Evolutionary conservation across 2,113 vertebrate genomes (phyloP), one percentile per base, ranked within the genome.

Genomic region (Muntiacus reevesi): DNA sequence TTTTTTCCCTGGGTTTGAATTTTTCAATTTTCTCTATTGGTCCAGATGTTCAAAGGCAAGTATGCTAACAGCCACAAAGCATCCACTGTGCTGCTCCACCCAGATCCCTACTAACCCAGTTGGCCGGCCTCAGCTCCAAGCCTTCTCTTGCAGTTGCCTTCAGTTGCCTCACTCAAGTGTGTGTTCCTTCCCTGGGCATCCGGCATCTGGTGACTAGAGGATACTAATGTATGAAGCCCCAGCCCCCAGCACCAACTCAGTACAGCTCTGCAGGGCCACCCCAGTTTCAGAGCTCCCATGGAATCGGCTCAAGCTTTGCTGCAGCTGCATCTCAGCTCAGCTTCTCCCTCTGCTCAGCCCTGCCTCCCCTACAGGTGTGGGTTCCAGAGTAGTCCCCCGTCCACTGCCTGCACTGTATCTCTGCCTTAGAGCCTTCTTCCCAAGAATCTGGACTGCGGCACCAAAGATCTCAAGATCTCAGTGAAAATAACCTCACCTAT

Each of bases 11-110:
- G 10, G 23, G n/a, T 57, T 94, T 94, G 54, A 96, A 27, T 92
- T 81, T 84, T 83, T 95, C 50, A 52, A 3, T 74, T 19, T 47
- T 84, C 40, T 90, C 25, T 36, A 57, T 74, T 36, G 76, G 7
- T 60, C 55, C 25, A 45, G 36, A 55, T 40, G 36, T 84, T 95
- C 52, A 87, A 82, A 74, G 52, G 27, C 43, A 59, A 36, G 21
- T 86, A 57, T 45, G 36, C 47, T 82, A 76, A 79, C 86, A 94
- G 55, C 30, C 43, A 59, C 54, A 13, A 43, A 60, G 50, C 12
- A 47, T n/a, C 59, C 36, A n/a, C 43, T 12, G 6, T 8, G 6
- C 9, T n/a, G 33, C 0, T 0, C 25, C 40, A 12, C 13, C n/a
- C 85, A 79, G 85, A 36, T 36, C 76, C 55, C 27, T 7, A 19